Conservation (phyloP, 2,113 vertebrate genomes). For the Collichthys lucidus region DNA sequence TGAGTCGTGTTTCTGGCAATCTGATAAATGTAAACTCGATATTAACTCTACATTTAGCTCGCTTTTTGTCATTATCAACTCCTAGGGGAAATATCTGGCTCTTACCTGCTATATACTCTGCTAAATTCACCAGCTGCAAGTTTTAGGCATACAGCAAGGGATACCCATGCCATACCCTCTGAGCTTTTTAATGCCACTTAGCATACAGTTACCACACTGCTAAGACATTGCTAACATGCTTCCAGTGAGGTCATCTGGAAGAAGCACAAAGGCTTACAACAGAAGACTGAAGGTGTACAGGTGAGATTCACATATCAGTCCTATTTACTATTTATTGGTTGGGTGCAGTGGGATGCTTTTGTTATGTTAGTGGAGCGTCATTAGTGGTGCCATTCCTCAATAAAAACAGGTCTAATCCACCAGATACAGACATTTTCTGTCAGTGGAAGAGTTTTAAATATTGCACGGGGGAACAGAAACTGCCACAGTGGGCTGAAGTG, state of each 20-base stretch:
- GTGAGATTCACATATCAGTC: background rate
- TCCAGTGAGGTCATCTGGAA: background rate
- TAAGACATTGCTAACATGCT: no score
- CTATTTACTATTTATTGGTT: background rate
- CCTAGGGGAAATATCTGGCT: no score
- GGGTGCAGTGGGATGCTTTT: background rate
- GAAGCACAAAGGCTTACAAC: background rate
- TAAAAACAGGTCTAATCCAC: background rate
- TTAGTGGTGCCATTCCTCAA: background rate
- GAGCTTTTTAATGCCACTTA: background rate
- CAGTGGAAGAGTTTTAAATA: background rate
- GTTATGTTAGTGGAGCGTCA: background rate
- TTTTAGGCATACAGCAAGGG: no score
- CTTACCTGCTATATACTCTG: no score
- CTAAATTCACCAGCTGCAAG: no score
- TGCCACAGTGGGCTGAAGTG: background rate
- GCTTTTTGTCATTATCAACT: background rate
- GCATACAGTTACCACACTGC: background rate
- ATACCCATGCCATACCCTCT: no score
- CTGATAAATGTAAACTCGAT: background rate
- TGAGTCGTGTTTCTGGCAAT: background rate
- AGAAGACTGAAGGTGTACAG: no score
- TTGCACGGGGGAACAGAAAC: background rate
- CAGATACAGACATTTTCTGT: background rate
- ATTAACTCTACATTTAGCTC: background rate